Evolutionary conservation across 2,113 vertebrate species (phyloP).

Genomic region (Benitochromis conjunctus): DNA sequence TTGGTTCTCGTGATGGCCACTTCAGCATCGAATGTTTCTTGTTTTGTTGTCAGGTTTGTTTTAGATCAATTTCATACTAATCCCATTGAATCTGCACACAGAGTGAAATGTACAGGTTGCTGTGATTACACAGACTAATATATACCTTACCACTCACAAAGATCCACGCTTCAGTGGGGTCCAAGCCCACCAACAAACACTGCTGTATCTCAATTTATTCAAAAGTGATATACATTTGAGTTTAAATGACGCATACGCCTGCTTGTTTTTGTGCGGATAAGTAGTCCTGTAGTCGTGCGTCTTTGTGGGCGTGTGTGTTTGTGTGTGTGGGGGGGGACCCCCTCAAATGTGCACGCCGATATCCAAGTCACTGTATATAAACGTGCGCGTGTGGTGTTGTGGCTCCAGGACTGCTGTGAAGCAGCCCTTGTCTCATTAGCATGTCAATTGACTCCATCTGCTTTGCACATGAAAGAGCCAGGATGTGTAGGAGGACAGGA

Average conservation of each 20-base stretch:
- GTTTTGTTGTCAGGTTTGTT: not conserved
- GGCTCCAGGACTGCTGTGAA: conserved; percentile 69
- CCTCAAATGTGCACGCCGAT: not conserved
- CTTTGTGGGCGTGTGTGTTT: not conserved
- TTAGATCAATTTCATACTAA: not conserved
- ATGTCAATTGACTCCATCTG: conserved; percentile 86
- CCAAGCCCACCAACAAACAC: not conserved
- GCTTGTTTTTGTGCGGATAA: not conserved
- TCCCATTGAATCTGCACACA: not conserved
- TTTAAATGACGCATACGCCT: not conserved
- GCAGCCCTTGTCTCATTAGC: conserved; percentile 83
- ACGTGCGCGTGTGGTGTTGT: conserved; percentile 8
- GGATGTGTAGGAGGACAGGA: conserved; percentile 72
- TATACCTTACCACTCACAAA: not conserved
- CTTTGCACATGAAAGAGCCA: conserved; percentile 82
- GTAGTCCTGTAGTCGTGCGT: not conserved
- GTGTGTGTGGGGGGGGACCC: not conserved
- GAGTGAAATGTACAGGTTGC: not conserved
- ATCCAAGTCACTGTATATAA: not conserved
- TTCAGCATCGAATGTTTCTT: not conserved
- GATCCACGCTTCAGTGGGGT: not conserved
- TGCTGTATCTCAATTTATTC: not conserved
- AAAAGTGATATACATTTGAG: not conserved
- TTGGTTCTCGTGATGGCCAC: not conserved
- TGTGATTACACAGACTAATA: not conserved